Evolutionary conservation across 1,140 invertebrate genomes (phyloP).

Genomic region (Melitaea cinxia): DNA sequence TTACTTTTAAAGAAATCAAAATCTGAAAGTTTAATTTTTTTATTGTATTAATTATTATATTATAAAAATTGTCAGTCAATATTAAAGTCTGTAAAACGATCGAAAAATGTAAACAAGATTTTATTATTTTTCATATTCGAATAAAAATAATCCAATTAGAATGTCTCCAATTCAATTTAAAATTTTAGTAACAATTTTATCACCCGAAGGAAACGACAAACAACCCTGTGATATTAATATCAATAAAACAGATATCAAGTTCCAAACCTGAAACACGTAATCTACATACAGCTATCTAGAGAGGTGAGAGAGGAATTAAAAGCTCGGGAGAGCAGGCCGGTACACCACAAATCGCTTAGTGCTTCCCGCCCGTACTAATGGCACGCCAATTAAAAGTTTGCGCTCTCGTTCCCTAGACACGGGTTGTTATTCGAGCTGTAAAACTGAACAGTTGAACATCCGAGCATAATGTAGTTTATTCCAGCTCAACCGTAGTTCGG

Average conservation of each 20-base stretch:
- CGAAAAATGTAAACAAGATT: too few relatives aligned
- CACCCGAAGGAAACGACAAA: background rate
- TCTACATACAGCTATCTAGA: slow-evolving; percentile 53
- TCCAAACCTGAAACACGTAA: slow-evolving; percentile 52
- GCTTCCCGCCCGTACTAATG: slow-evolving; percentile 76
- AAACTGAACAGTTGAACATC: slow-evolving; percentile 73
- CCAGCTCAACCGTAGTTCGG: slow-evolving; percentile 55
- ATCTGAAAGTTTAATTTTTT: slow-evolving; percentile 14
- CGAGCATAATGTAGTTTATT: slow-evolving; percentile 73
- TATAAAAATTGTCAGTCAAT: too few relatives aligned
- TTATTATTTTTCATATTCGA: too few relatives aligned
- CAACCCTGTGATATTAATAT: slow-evolving; percentile 29
- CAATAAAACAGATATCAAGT: slow-evolving; percentile 35
- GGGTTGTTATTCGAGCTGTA: slow-evolving; percentile 75
- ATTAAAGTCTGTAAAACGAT: too few relatives aligned
- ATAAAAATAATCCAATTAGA: background rate
- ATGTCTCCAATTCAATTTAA: background rate
- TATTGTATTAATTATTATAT: background rate
- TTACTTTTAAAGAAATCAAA: slow-evolving; percentile 15
- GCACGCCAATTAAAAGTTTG: slow-evolving; percentile 80
- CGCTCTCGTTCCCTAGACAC: slow-evolving; percentile 59
- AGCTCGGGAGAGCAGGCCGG: slow-evolving; percentile 76
- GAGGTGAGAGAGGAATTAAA: slow-evolving; percentile 78
- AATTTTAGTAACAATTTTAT: background rate
- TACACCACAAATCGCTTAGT: slow-evolving; percentile 81